phyloP scores from a whole-genome alignment of 37 sponge, comb jelly and placozoan species.

The Ephydatia muelleri region DNA sequence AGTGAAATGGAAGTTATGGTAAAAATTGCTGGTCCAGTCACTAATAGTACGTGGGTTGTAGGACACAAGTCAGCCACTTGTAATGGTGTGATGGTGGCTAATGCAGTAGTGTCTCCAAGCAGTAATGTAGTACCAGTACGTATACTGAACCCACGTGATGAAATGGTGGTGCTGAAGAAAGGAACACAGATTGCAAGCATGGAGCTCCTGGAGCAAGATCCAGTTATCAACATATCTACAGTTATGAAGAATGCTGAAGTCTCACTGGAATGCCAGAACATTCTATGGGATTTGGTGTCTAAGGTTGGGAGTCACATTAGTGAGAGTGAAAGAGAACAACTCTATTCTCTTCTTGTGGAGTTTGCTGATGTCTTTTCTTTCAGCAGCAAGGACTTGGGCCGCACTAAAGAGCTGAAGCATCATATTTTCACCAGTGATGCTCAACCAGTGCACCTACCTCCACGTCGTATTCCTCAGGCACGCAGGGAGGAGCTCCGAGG shows the following conservation, averaged over 20 bases:
- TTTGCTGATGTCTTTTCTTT: no score
- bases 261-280: no score
- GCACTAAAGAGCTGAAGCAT: background rate
- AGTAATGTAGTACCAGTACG: constrained; percentile 6
- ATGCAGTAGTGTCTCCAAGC: background rate
- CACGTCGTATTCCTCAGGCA: constrained; percentile 32
- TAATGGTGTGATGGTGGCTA: background rate
- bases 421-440: constrained; percentile 47
- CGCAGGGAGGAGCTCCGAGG: constrained; percentile 11
- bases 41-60: background rate
- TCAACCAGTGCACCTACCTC: constrained; percentile 46
- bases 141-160: constrained; percentile 9
- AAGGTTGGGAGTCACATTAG: no score
- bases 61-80: background rate
- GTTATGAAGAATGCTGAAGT: no score
- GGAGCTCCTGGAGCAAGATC: background rate
- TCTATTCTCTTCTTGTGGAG: no score
- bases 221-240: no score
- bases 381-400: no score
- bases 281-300: no score
- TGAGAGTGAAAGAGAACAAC: no score
- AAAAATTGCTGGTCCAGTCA: background rate
- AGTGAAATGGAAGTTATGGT: background rate
- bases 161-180: constrained; percentile 4
- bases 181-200: constrained; percentile 16